Base-by-base conservation (phyloP, 2,113 vertebrate genomes). In the Ciconia maguari region DNA sequence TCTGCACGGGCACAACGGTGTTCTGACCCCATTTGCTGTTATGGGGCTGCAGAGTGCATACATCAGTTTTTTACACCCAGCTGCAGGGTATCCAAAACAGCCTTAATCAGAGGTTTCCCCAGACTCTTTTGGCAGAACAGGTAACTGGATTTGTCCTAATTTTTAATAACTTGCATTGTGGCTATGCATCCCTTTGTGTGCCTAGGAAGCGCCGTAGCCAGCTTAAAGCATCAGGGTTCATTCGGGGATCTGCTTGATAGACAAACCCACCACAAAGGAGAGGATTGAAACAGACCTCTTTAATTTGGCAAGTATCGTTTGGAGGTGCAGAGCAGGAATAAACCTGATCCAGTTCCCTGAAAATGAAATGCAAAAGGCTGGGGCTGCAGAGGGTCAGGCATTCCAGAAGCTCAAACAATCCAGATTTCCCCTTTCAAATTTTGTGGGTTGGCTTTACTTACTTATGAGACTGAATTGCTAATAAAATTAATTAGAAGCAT, bases 401-500 rank as follows among this genome's bases (percentile, higher is more conserved):
- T 26, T 24, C 10, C 61, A 65, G 57, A 66, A 72, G 57, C 74
- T 92, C 38, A n/a, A 18, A 49, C 32, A 84, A 13, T 57, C 15
- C 27, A 76, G 15, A 16, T 83, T 72, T 87, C 38, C 20, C 36
- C 74, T 91, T 62, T 72, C 61, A 72, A 14, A 87, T 83, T 46
- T 48, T 58, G 51, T 91, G 87, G 54, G 57, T 58, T 91, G 70
- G 65, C 46, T 91, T 58, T 87, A 80, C 62, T 81, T 74, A 51
- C 54, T 71, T 94, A 78, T 3, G 41, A 74, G 61, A 77, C 55
- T 32, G 51, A 77, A 48, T 41, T 58, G 54, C 55, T 87, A 90
- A 83, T 70, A 74, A 66, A 87, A 94, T 74, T 88, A 90, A 93
- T 89, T 69, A 58, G 71, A 74, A 74, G 54, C 48, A 46, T 89